Evolutionary conservation across 2,888 invertebrate genomes (phyloP).

Genomic region (Exephanes ischioxanthus): DNA sequence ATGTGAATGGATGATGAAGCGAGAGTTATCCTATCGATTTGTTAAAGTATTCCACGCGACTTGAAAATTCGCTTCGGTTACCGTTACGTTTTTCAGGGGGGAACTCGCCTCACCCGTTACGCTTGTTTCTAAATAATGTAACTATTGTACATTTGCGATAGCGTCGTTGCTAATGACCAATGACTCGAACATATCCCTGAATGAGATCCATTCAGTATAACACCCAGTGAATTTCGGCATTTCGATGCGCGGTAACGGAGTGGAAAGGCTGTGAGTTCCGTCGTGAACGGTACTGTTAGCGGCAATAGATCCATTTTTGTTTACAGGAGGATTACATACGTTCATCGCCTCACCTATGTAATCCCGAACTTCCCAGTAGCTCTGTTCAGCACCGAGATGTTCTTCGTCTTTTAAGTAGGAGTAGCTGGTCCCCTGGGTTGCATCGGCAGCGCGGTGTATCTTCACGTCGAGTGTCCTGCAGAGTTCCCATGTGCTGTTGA

Average conservation of each 20-base stretch:
- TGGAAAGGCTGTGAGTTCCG: background rate
- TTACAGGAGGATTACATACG: background rate
- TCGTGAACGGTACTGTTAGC: slow-evolving; percentile 2
- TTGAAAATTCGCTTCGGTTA: slow-evolving; percentile 47
- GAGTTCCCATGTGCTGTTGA: background rate
- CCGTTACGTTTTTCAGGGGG: slow-evolving; percentile 32
- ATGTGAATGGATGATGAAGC: background rate
- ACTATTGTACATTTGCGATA: background rate
- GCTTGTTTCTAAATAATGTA: background rate
- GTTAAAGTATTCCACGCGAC: slow-evolving; percentile 46
- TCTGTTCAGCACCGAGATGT: background rate
- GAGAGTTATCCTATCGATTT: slow-evolving; percentile 48
- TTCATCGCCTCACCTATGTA: background rate
- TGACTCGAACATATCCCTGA: slow-evolving; percentile 22
- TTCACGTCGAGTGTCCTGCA: slow-evolving; percentile 2
- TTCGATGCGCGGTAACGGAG: background rate
- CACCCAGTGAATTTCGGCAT: slow-evolving; percentile 10
- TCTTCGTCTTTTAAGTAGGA: slow-evolving; percentile 4
- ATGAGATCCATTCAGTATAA: slow-evolving; percentile 29
- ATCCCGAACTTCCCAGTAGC: slow-evolving; percentile 33
- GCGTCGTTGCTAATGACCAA: background rate
- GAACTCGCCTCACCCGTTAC: slow-evolving; percentile 27
- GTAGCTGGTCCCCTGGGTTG: background rate
- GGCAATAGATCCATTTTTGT: background rate
- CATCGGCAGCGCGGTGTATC: background rate